Conservation (phyloP, 1,140 invertebrate species). For the Eciton burchellii region DNA sequence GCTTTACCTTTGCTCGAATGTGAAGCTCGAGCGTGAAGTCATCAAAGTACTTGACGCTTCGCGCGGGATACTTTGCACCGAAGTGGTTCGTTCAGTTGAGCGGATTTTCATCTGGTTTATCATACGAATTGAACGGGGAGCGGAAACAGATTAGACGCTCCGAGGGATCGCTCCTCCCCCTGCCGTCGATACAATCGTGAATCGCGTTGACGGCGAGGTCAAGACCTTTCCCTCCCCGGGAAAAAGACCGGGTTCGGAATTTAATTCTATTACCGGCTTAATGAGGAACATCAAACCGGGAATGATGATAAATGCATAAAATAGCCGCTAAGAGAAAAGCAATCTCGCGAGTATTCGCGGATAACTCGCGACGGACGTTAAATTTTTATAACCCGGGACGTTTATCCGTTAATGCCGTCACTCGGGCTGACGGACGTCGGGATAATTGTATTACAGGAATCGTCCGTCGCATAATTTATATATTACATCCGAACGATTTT, state of each 20-base stretch:
- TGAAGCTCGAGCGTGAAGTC: not conserved
- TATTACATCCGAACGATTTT: slow-evolving; percentile 27
- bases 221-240: not conserved
- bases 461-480: slow-evolving; percentile 43
- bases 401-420: slow-evolving; percentile 56
- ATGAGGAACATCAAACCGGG: slow-evolving; percentile 36
- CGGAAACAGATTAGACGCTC: slow-evolving; percentile 10
- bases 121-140: not conserved
- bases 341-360: slow-evolving; percentile 61
- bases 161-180: no score
- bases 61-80: not conserved
- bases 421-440: slow-evolving; percentile 24
- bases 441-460: slow-evolving; percentile 48
- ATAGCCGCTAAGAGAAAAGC: slow-evolving; percentile 57
- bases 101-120: no score
- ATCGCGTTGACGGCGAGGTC: slow-evolving; percentile 36
- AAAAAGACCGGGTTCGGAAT: slow-evolving; percentile 43
- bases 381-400: slow-evolving; percentile 56
- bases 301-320: slow-evolving; percentile 62
- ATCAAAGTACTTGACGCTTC: not conserved
- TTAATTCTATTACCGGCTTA: slow-evolving; percentile 45
- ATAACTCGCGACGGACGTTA: slow-evolving; percentile 51
- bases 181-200: slow-evolving; percentile 22
- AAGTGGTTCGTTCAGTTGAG: no score
- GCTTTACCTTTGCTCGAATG: no score